Evolutionary conservation across 1,140 invertebrate species (phyloP).

Genomic region (Saccostrea echinata): DNA sequence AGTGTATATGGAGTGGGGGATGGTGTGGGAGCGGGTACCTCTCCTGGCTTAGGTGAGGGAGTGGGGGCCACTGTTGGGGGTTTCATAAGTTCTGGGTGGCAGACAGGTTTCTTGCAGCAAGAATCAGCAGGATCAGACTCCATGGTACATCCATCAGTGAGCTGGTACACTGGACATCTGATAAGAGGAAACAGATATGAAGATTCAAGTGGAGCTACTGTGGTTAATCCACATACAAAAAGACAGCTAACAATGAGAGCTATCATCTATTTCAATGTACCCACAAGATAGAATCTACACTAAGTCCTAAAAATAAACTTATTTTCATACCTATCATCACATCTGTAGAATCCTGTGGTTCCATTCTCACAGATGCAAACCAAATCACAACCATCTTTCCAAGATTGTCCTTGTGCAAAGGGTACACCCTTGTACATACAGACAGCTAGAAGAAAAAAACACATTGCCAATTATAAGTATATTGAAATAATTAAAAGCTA

Average conservation of each 20-base stretch:
- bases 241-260: no score
- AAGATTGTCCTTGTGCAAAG: conserved; percentile 63
- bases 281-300: no score
- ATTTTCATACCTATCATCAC: conserved; percentile 61
- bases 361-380: conserved; percentile 66
- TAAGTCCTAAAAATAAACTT: neutral
- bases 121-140: conserved; percentile 57
- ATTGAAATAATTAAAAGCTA: neutral
- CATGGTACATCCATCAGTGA: conserved; percentile 59
- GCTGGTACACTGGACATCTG: conserved; percentile 61
- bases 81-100: conserved; percentile 47
- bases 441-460: conserved; percentile 55
- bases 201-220: no score
- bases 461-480: neutral
- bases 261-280: no score
- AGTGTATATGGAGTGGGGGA: conserved; percentile 43
- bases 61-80: conserved; percentile 50
- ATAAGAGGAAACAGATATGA: neutral
- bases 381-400: conserved; percentile 66
- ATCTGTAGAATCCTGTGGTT: conserved; percentile 62
- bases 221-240: no score
- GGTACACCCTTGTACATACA: conserved; percentile 65
- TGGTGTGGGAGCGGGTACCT: conserved; percentile 23
- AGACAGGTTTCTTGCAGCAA: conserved; percentile 62
- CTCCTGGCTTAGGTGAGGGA: conserved; percentile 38